Conservation (phyloP, 2,113 vertebrate genomes). For the Eubucco bourcierii region DNA sequence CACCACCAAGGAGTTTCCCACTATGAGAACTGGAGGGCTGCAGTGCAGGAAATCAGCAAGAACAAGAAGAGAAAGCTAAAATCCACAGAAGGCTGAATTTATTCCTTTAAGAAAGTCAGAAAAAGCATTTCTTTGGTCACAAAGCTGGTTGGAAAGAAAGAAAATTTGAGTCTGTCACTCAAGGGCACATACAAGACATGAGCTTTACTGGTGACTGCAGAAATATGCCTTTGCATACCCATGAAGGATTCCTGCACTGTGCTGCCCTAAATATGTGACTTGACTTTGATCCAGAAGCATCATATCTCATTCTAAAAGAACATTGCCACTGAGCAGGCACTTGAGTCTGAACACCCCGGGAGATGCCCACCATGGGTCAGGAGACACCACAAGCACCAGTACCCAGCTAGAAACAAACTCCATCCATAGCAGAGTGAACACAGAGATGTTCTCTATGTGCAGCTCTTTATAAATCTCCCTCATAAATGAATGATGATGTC, state of each 20-base stretch:
- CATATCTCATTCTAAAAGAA: neutral
- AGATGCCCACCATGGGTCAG: neutral
- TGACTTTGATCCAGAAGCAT: neutral
- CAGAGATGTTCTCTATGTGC: neutral
- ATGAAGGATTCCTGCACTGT: neutral
- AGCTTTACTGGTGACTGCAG: neutral
- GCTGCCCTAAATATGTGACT: neutral
- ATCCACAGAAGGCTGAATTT: fast-evolving
- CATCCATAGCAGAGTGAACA: neutral
- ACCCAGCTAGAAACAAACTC: neutral
- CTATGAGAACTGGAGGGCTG: neutral
- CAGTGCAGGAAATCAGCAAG: neutral
- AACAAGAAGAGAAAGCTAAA: neutral
- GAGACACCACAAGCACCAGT: neutral
- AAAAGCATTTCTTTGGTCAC: fast-evolving
- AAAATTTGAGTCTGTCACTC: neutral
- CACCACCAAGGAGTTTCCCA: neutral
- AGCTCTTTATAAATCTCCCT: neutral
- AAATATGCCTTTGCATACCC: fast-evolving
- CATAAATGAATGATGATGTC: slow-evolving; percentile 81
- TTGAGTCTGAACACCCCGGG: neutral
- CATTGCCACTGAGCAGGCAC: neutral
- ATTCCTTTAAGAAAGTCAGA: neutral
- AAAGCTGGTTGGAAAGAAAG: neutral
- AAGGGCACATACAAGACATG: neutral